Evolutionary conservation across 2,797 vertebrate genomes (phyloP), one percentile per base, ranked within the genome.

Genomic region (Pteronotus mesoamericanus): DNA sequence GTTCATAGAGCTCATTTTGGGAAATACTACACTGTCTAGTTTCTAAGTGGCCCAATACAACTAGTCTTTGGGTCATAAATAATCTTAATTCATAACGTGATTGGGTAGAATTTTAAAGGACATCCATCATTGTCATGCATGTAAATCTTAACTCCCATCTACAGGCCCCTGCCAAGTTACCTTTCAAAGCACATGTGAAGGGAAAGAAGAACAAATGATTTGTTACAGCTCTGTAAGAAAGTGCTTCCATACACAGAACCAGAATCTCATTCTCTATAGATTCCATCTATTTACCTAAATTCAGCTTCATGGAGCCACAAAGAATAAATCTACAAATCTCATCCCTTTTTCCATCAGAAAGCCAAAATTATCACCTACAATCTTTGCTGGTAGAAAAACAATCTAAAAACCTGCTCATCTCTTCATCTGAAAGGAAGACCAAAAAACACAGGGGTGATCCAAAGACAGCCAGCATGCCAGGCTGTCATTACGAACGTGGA

Each of bases 401-500:
- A 48, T 24, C 9, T 18, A 71, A 91, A 94, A 32, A 15, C 51
- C 59, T 48, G 11, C 32, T 39, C 24, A 19, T 14, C 64, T 83
- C 48, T 83, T 79, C n/a, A 10, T 64, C 86, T 64, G 83, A 72
- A 82, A 68, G 95, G 74, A 9, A 91, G 44, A 78, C 75, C 48
- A 53, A 57, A 57, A 91, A 48, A 21, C 9, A 6, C 9, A 51
- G 34, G n/a, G 26, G 83, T 32, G 22, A 37, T 32, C 1, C 32
- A 4, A 42, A 75, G 95, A 91, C 71, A 55, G 66, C 77, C 66
- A 29, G 53, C 95, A 92, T 92, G 68, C 88, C 95, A 78, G 37
- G 24, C 57, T 88, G 11, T 83, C 64, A 68, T 91, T 74, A 89
- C 16, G 22, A 51, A 29, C 7, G 64, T 39, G 15, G 44, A 26